A percentile compares a stretch with the other conserved stretches of the same genome.
Evolutionary conservation across 2,888 invertebrate genomes (phyloP).

Genomic region (Griposia aprilina): DNA sequence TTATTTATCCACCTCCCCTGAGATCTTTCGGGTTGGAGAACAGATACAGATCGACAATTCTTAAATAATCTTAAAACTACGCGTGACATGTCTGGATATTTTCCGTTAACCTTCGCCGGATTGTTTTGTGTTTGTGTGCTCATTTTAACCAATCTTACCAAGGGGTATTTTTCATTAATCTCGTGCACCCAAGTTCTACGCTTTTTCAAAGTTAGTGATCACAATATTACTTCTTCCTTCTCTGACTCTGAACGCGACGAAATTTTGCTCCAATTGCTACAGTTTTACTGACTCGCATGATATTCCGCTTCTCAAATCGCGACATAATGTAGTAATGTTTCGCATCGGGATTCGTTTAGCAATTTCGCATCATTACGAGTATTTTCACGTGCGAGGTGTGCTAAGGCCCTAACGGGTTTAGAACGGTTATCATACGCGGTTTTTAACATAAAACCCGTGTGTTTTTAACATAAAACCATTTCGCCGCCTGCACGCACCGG

Average conservation of each 20-base stretch:
- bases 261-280: neutral
- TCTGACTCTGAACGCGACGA: neutral
- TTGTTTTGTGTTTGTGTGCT: neutral
- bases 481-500: neutral
- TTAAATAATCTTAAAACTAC: conserved; percentile 40
- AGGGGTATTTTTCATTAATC: too few species aligned
- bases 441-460: neutral
- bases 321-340: neutral
- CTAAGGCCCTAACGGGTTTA: too few species aligned
- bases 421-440: too few species aligned
- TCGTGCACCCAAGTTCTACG: neutral
- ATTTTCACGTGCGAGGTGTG: neutral
- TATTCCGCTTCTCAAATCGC: neutral
- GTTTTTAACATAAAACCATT: too few species aligned
- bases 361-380: neutral
- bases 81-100: conserved; percentile 27
- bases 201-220: neutral
- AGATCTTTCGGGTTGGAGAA: conserved; percentile 7
- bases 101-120: neutral
- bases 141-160: too few species aligned
- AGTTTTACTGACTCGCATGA: neutral
- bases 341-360: neutral
- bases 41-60: conserved; percentile 37
- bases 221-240: neutral
- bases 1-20: conserved; percentile 46